phyloP scores from a whole-genome alignment of 2,113 vertebrate genomes.

The Corvus hawaiiensis region DNA sequence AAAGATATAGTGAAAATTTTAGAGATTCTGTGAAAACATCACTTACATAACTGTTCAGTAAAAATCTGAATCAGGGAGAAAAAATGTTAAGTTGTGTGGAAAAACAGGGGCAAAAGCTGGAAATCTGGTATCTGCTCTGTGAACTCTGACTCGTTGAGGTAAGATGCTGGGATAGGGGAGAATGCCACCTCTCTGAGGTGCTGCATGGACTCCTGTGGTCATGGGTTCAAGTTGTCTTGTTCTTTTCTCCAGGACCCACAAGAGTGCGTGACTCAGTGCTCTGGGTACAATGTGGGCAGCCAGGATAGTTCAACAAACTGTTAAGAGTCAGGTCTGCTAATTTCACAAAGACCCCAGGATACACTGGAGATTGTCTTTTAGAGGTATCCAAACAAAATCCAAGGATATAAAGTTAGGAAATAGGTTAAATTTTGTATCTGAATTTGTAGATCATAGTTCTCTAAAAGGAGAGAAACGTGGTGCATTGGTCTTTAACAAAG shows the following conservation, averaged over 20 bases:
- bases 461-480: not conserved
- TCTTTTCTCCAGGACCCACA: not conserved
- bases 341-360: not conserved
- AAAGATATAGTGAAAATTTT: not conserved
- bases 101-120: not conserved
- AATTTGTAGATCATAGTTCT: not conserved
- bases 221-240: fast-evolving
- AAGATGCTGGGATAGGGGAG: not conserved
- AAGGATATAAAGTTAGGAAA: not conserved
- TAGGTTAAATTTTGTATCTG: not conserved
- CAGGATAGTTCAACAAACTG: not conserved
- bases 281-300: not conserved
- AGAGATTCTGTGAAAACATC: not conserved
- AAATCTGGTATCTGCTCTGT: not conserved
- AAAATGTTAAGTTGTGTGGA: not conserved
- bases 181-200: not conserved
- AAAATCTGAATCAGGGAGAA: not conserved
- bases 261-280: not conserved
- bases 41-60: not conserved
- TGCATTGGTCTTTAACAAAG: not conserved
- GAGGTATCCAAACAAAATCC: not conserved
- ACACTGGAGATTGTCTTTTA: not conserved
- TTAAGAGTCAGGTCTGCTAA: not conserved
- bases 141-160: not conserved
- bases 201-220: fast-evolving